phyloP scores from a whole-genome alignment of 2,113 vertebrate genomes.

The Ascaphus truei region DNA sequence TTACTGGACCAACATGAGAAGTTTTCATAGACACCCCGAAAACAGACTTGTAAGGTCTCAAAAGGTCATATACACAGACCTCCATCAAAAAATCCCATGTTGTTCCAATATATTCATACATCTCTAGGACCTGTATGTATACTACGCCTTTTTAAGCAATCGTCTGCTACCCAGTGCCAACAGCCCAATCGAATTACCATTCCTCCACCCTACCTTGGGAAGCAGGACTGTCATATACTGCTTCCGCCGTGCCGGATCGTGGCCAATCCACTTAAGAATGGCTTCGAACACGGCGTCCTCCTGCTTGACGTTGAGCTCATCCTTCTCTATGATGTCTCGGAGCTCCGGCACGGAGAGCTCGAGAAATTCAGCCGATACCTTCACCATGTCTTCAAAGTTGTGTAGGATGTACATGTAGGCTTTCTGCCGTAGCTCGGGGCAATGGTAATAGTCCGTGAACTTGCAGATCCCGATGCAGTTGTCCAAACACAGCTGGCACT shows the following conservation, averaged over 20 bases:
- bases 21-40: too few species aligned
- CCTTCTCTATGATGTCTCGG: conserved; percentile 62
- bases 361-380: conserved; percentile 61
- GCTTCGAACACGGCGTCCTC: conserved; percentile 67
- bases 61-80: too few species aligned
- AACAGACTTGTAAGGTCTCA: too few species aligned
- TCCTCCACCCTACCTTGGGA: conserved; percentile 65
- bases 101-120: too few species aligned
- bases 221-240: conserved; percentile 60
- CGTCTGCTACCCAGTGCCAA: too few species aligned
- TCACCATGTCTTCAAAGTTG: conserved; percentile 71
- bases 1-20: too few species aligned
- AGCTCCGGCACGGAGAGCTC: conserved; percentile 66
- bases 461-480: conserved; percentile 75
- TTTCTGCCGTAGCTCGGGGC: conserved; percentile 49
- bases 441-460: conserved; percentile 60
- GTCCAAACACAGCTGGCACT: conserved; percentile 56
- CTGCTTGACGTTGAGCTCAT: conserved; percentile 66
- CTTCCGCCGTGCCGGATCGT: conserved; percentile 54
- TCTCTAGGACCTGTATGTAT: too few species aligned
- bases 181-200: too few species aligned
- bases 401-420: conserved; percentile 66
- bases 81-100: too few species aligned
- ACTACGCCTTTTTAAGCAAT: too few species aligned
- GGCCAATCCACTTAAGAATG: conserved; percentile 68